These are phyloP conservation scores for Zapornia atra DNA, from an alignment of 2,113 vertebrate genomes.

Conservation along the genomic window DNA sequence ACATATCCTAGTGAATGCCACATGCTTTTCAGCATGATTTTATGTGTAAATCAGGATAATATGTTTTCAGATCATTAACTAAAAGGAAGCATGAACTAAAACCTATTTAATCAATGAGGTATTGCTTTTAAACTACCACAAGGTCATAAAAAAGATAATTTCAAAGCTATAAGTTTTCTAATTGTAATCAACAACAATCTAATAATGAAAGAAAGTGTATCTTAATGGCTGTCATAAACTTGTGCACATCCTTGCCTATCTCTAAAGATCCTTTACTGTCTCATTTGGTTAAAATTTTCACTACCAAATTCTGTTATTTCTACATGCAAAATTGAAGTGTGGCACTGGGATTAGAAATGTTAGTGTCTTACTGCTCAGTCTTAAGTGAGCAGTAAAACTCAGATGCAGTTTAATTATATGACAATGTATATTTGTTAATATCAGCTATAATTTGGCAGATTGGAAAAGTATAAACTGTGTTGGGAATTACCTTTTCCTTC, in stretches of 20 bases:
- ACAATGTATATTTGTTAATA: neutral
- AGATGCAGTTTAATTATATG: neutral
- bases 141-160: slow-evolving; percentile 90
- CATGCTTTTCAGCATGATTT: slow-evolving; percentile 86
- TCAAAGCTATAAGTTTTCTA: slow-evolving; percentile 85
- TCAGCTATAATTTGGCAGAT: neutral
- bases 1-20: slow-evolving; percentile 81
- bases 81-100: slow-evolving; percentile 88
- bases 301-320: neutral
- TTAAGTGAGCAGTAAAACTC: neutral
- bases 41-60: slow-evolving; percentile 91
- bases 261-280: slow-evolving; percentile 28
- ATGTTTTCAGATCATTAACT: slow-evolving; percentile 90
- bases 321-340: neutral
- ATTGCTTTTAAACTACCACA: slow-evolving; percentile 87
- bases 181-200: slow-evolving; percentile 92
- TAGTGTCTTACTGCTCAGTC: neutral
- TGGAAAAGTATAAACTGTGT: neutral
- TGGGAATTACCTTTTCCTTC: neutral
- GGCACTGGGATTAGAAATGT: neutral
- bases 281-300: neutral
- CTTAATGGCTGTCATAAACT: slow-evolving; percentile 69
- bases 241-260: slow-evolving; percentile 48
- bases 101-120: slow-evolving; percentile 91
- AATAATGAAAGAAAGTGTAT: slow-evolving; percentile 71